Evolutionary conservation across 2,113 vertebrate species (phyloP).

Genomic region (Sarotherodon lohbergeri): DNA sequence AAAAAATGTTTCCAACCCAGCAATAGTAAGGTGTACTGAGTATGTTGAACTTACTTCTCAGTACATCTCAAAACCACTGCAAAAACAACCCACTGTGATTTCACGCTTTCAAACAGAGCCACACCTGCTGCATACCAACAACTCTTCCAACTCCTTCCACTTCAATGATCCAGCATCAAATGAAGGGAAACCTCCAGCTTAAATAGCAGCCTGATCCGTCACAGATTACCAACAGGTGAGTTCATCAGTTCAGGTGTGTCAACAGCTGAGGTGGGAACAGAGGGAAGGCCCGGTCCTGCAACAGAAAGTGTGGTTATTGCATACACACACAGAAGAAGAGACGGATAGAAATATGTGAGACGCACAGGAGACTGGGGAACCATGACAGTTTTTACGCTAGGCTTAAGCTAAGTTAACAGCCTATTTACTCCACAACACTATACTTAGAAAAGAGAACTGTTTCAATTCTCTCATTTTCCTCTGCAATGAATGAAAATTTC

Average conservation of each 20-base stretch:
- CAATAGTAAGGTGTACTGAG: neutral
- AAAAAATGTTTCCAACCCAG: rapidly evolving
- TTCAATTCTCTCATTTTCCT: too few species aligned
- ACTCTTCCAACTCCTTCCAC: neutral
- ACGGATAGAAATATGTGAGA: too few species aligned
- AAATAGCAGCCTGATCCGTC: neutral
- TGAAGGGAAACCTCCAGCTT: neutral
- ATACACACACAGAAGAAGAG: too few species aligned
- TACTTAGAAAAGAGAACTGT: too few species aligned
- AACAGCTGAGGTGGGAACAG: neutral
- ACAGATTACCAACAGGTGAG: neutral
- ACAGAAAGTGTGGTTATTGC: too few species aligned
- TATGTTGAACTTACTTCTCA: neutral
- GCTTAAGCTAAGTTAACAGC: too few species aligned
- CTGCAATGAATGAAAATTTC: too few species aligned
- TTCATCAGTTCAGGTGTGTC: neutral
- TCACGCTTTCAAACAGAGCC: neutral
- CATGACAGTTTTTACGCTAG: too few species aligned
- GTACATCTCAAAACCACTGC: neutral
- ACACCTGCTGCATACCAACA: rapidly evolving
- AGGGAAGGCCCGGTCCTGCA: too few species aligned
- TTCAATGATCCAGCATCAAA: rapidly evolving
- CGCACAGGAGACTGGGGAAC: too few species aligned
- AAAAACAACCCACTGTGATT: neutral
- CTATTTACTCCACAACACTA: too few species aligned